Conservation (phyloP, 2,888 invertebrate species). For the Drosophila ezoana region DNA sequence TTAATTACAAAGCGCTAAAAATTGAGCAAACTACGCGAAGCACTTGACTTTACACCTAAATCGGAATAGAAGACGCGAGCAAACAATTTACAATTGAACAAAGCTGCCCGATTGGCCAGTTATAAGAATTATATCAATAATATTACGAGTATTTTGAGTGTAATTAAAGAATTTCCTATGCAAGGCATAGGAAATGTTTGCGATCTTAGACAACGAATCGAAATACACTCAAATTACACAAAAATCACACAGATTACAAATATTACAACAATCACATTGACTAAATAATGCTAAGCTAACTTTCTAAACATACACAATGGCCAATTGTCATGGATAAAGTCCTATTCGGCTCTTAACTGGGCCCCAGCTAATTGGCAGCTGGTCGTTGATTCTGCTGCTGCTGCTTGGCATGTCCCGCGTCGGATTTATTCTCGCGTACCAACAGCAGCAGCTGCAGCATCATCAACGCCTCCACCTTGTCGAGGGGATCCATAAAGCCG, state of each 20-base stretch:
- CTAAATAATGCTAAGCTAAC: constrained; percentile 37
- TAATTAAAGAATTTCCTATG: constrained; percentile 21
- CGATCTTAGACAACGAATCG: constrained; percentile 27
- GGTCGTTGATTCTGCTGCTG: constrained; percentile 58
- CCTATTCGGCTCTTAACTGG: constrained; percentile 5
- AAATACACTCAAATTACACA: constrained; percentile 23
- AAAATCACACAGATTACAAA: constrained; percentile 23
- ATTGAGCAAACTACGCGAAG: constrained; percentile 73
- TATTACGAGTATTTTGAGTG: constrained; percentile 37
- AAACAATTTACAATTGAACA: constrained; percentile 54
- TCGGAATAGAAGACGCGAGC: constrained; percentile 32
- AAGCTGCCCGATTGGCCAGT: constrained; percentile 35
- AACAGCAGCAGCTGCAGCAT: constrained; percentile 89
- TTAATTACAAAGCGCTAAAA: constrained; percentile 70
- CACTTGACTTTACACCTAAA: constrained; percentile 56
- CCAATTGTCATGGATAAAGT: constrained; percentile 60
- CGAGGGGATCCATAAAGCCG: constrained; percentile 98
- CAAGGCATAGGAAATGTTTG: constrained; percentile 4
- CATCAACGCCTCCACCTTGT: constrained; percentile 94
- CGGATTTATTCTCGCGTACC: constrained; percentile 86
- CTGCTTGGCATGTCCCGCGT: constrained; percentile 51
- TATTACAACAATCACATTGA: constrained; percentile 29
- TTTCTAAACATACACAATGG: constrained; percentile 38
- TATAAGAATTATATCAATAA: constrained; percentile 32
- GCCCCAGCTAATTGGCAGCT: constrained; percentile 51